Evolutionary conservation across 2,888 invertebrate genomes (phyloP), one percentile per base, ranked within the genome.

Genomic region (Brenthis hecate): DNA sequence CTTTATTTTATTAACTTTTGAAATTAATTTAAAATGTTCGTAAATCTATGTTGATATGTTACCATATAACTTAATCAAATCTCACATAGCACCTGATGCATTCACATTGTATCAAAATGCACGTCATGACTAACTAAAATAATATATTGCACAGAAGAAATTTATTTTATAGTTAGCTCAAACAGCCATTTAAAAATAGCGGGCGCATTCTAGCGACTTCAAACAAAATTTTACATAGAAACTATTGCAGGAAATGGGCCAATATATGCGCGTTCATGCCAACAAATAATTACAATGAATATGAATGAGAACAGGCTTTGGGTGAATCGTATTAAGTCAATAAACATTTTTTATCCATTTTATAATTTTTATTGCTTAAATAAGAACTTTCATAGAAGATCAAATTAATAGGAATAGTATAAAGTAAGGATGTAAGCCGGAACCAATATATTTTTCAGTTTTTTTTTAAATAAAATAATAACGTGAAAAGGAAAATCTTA

Each of bases 111-210:
- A 53, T 32, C 36, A 53, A 53, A 62, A 62, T 51, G 51, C 51
- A 13, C n/a, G 32, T 51, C 50, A 61, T 51, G 19, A 62, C 62
- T 53, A 43, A 51, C 62, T 62, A 53, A 62, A 62, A 53, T 53
- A 54, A 62, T 62, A 36, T 8, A 62, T 32, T 54, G 62, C 54
- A 62, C 23, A 43, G 62, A 53, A 53, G 14, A 54, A 62, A 62
- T 43, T 62, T 62, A 62, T 53, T 54, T 62, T 43, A 62, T 62
- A 62, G 62, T 50, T 53, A 53, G 43, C 53, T 62, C 62, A 43
- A 43, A 53, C 62, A 19, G 36, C 53, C 62, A 62, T 62, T 54
- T 54, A 54, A 54, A 62, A 62, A 19, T 54, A 62, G 53, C 62
- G 43, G 53, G 36, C 53, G 54, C 43, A 19, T 54, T 54, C 62